Percentiles rank a stretch among this genome's conserved stretches.
These are phyloP conservation scores for Hyla sarda DNA, from an alignment of 2,113 vertebrate genomes.

Conservation along the genomic window DNA sequence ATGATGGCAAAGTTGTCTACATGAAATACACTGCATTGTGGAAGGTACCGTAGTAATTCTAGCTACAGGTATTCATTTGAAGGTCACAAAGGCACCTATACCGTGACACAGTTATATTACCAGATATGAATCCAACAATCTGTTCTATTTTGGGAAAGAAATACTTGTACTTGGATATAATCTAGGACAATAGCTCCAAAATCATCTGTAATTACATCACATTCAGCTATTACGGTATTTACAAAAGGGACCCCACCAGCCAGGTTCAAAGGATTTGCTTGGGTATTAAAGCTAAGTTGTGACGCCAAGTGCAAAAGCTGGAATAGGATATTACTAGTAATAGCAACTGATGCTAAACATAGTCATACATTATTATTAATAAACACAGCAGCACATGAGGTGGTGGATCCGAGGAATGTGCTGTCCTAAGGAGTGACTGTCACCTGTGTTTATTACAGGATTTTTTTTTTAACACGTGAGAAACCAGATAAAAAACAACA, in stretches of 20 bases:
- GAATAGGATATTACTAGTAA: neutral
- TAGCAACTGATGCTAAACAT: neutral
- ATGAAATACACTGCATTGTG: neutral
- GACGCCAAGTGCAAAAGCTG: neutral
- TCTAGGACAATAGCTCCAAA: neutral
- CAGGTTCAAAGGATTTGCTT: neutral
- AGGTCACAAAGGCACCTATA: neutral
- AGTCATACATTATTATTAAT: slow-evolving; percentile 1
- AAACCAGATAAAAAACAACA: no score
- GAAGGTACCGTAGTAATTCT: neutral
- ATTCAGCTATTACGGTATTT: neutral
- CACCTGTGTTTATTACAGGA: no score
- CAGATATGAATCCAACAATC: neutral
- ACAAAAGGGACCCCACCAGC: neutral
- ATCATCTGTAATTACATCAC: neutral
- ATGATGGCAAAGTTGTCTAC: neutral
- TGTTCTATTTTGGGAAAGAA: slow-evolving; percentile 8
- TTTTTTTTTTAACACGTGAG: no score
- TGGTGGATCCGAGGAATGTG: neutral
- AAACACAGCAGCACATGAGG: neutral
- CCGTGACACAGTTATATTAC: neutral
- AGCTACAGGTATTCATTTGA: neutral
- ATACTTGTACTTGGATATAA: neutral
- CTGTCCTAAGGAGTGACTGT: neutral
- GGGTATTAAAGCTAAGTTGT: neutral